phyloP scores from a whole-genome alignment of 2,888 invertebrate genomes.

The Chrysopilus asiliformis region DNA sequence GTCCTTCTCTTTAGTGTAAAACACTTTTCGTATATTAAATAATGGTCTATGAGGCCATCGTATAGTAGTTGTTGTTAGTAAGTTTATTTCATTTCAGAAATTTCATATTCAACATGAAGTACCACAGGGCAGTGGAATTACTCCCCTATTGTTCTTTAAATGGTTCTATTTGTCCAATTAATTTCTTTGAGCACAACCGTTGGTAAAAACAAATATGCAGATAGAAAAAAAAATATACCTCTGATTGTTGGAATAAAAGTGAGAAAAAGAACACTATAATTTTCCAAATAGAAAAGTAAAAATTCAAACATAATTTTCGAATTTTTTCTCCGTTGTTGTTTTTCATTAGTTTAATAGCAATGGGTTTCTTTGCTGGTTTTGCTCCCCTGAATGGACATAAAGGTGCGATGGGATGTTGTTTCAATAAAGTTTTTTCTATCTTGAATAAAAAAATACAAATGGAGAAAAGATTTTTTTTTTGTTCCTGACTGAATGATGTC shows the following conservation, averaged over 20 bases:
- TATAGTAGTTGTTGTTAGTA: too few relatives aligned
- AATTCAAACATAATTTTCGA: too few relatives aligned
- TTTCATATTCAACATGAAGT: background rate
- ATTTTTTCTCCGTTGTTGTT: too few relatives aligned
- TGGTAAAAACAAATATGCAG: constrained; percentile 8
- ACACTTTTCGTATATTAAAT: background rate
- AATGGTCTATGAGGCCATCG: background rate
- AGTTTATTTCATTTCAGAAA: too few relatives aligned
- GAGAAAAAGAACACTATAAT: too few relatives aligned
- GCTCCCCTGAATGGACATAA: background rate
- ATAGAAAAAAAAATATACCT: too few relatives aligned
- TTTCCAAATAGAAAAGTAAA: too few relatives aligned
- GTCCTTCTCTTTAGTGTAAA: background rate
- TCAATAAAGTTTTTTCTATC: constrained; percentile 4
- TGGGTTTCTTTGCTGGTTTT: too few relatives aligned
- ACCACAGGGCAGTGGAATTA: constrained; percentile 7
- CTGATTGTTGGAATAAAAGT: too few relatives aligned
- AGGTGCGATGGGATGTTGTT: constrained; percentile 4
- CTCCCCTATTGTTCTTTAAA: constrained; percentile 14
- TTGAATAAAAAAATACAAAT: constrained; percentile 1
- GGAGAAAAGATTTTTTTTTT: constrained; percentile 7
- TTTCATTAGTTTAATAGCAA: too few relatives aligned
- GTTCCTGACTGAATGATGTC: constrained; percentile 10
- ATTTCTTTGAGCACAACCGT: constrained; percentile 7
- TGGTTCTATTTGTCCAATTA: constrained; percentile 15